Conservation (phyloP, 1,140 invertebrate species). For the Caenorhabditis brenneri region DNA sequence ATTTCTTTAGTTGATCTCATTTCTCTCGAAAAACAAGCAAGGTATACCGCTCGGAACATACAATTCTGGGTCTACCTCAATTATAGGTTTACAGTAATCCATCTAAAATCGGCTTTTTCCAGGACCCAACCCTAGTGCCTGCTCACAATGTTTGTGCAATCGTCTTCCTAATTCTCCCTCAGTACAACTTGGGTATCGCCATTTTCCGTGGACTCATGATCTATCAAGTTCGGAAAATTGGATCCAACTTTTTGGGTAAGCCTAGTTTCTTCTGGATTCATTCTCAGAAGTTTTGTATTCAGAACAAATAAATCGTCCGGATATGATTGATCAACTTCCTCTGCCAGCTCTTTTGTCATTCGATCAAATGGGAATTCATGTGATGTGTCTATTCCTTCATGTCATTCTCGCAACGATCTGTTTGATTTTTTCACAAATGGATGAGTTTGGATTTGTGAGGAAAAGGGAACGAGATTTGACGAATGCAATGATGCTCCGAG, state of each 20-base stretch:
- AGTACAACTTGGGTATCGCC: conserved; percentile 77
- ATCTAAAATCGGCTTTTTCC: too few species aligned
- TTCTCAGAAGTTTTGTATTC: too few species aligned
- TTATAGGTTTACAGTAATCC: too few species aligned
- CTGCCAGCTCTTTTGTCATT: conserved; percentile 73
- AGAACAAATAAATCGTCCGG: conserved; percentile 44
- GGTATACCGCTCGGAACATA: too few species aligned
- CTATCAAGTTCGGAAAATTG: conserved; percentile 53
- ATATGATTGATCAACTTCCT: conserved; percentile 55
- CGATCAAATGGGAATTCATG: conserved; percentile 75
- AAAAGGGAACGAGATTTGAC: conserved; percentile 45
- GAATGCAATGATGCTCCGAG: conserved; percentile 44
- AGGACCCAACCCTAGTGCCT: conserved; percentile 54
- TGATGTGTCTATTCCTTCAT: conserved; percentile 74
- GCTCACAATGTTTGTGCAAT: conserved; percentile 74
- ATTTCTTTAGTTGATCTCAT: too few species aligned
- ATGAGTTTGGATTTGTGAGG: conserved; percentile 19
- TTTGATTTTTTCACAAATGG: conserved; percentile 49
- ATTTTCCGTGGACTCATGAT: conserved; percentile 60
- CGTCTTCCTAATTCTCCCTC: conserved; percentile 78
- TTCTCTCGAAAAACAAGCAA: too few species aligned
- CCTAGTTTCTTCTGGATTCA: too few species aligned
- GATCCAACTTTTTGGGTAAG: conserved; percentile 56
- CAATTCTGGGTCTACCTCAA: too few species aligned
- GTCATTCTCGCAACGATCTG: conserved; percentile 72